Base-by-base conservation (phyloP, 2,797 vertebrate species). In the Mormyrops boulengeri region DNA sequence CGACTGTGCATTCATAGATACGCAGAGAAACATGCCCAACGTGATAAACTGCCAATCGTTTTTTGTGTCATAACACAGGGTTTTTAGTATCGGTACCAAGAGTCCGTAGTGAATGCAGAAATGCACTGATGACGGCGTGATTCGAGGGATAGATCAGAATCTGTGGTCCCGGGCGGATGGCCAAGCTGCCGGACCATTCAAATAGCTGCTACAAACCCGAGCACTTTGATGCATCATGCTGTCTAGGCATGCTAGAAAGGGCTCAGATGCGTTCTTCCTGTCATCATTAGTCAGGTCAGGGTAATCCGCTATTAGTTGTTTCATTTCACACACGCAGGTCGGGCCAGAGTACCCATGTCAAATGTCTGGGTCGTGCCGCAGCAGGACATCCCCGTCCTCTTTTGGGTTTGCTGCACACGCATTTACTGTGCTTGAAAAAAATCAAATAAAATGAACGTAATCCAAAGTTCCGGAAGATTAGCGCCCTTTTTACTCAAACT, bases 191-290 rank as follows among this genome's bases (percentile, higher is more conserved):
- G 41, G 77, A 22, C 77, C 77, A 47, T n/a, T 82, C 77, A 47
- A 44, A 82, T 47, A 47, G 77, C 77, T 82, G 77, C 77, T 82
- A 82, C 44, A 82, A 47, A 82, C 19, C 77, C 19, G 77, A 82
- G 77, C 77, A 82, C 77, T 82, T 82, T 82, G 77, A 82, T 47
- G 41, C 77, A 82, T 82, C 77, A 82, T 11, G 77, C 77, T 47
- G 17, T 41, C 2, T 22, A 44, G 77, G 77, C 84, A 52, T 85
- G 84, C n/a, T 52, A 26, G 47, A 52, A 85, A 85, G 86, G 52
- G 52, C 52, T 87, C 30, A 44, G 34, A 57, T n/a, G 86, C 34
- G 84, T 85, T 85, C 84, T 85, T 85, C 30, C 86, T 22, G 34
- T 60, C 52, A 9, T 87, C 52, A 9, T 62, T 47, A 85, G n/a